Evolutionary conservation across 2,888 invertebrate species (phyloP).

Genomic region (Hyposoter dolosus): DNA sequence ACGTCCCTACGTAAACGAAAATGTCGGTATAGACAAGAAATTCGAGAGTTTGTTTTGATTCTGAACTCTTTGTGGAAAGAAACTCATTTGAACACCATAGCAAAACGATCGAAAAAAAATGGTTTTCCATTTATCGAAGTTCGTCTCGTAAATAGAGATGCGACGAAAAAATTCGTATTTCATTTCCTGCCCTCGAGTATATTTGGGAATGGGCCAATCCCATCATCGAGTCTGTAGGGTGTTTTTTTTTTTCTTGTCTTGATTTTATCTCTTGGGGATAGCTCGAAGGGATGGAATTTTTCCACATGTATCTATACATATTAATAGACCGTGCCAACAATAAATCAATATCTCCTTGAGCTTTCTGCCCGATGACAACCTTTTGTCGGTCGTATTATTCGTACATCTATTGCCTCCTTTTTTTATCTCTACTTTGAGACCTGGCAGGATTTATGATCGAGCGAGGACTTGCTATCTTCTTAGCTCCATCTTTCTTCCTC

Average conservation of each 20-base stretch:
- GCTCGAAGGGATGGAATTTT: not conserved
- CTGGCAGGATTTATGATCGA: slow-evolving; percentile 54
- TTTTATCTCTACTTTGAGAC: slow-evolving; percentile 52
- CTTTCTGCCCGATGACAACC: slow-evolving; percentile 49
- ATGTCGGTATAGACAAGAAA: no score
- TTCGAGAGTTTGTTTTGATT: not conserved
- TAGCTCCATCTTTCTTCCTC: slow-evolving; percentile 31
- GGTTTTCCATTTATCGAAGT: not conserved
- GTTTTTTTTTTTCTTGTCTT: slow-evolving; percentile 14
- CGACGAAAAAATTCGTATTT: not conserved
- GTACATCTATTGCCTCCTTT: slow-evolving; percentile 28
- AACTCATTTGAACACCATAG: not conserved
- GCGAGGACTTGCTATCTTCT: slow-evolving; percentile 46
- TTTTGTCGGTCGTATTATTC: slow-evolving; percentile 35
- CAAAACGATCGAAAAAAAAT: not conserved
- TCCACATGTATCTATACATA: slow-evolving; percentile 4
- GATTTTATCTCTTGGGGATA: not conserved
- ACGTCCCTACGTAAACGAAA: not conserved
- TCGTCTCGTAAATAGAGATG: not conserved
- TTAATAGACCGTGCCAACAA: slow-evolving; percentile 17
- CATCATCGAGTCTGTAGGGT: slow-evolving; percentile 1
- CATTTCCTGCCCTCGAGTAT: not conserved
- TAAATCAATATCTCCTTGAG: slow-evolving; percentile 40
- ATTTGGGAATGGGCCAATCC: slow-evolving; percentile 14
- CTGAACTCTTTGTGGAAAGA: not conserved